Evolutionary conservation across 2,797 vertebrate genomes (phyloP), one percentile per base, ranked within the genome.

Genomic region (Diglossa cyanea): DNA sequence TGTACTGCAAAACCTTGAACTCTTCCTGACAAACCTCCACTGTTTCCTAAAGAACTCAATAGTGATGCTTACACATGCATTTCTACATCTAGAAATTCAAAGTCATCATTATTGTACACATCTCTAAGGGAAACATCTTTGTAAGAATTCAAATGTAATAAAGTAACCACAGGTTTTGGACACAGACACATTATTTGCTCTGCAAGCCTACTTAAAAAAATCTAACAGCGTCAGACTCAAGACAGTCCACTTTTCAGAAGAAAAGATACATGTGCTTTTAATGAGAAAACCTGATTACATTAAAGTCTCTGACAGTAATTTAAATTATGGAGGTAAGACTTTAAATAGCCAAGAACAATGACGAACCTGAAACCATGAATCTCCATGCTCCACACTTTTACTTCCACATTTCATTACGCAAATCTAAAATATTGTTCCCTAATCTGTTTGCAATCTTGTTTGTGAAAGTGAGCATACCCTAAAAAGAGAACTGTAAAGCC

Each of bases 1-100:
- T 98, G 97, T 98, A 39, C 20, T 62, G 57, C 47, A 61, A 89
- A 85, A 82, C 33, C 81, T 94, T 95, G 30, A 93, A 82, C 24
- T 30, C 63, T 89, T 88, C 62, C 79, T 87, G 92, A 97, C 94
- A 94, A 88, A 90, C 11, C 94, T 86, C 92, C 78, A 96, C 95
- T 97, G 96, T 88, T 62, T 78, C 84, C 93, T 65, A 50, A 54
- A 72, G 75, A 87, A 82, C 76, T 78, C 87, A 45, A 70, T 70
- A 51, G 12, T 92, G 86, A 70, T 66, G 77, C 75, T 85, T 75
- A 88, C 50, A 87, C n/a, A 66, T 10, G 33, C 33, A 79, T 77
- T 89, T 90, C 57, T 31, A 82, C 55, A 87, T 90, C 15, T 61
- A n/a, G 35, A 71, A 81, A 88, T 11, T 70, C 45, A 62, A 94